A percentile compares a stretch with the other conserved stretches of the same genome.
Conservation (phyloP, 1,140 invertebrate species). For the Sogatella furcifera region DNA sequence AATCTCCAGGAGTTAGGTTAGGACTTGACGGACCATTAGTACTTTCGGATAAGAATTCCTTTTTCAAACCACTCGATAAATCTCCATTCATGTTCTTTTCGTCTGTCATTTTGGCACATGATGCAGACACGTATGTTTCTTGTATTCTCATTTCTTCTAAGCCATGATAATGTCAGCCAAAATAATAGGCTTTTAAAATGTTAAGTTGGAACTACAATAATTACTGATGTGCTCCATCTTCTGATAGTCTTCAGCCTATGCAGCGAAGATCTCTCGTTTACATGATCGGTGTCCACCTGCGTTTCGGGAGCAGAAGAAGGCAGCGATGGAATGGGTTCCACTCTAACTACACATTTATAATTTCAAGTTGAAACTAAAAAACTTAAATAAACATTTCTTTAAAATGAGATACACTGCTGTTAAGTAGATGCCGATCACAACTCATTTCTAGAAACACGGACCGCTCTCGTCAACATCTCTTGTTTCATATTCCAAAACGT, state of each 20-base stretch:
- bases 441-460: no score
- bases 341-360: neutral
- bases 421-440: no score
- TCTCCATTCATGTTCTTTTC: constrained; percentile 29
- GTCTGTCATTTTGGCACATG: constrained; percentile 30
- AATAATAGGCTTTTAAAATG: neutral
- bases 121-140: constrained; percentile 22
- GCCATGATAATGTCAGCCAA: neutral
- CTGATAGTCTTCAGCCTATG: constrained; percentile 1
- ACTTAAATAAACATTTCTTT: no score
- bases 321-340: neutral
- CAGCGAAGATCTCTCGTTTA: neutral
- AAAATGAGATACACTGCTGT: no score
- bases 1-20: constrained; percentile 15
- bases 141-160: constrained; percentile 24
- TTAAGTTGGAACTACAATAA: neutral
- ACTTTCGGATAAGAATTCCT: constrained; percentile 7
- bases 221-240: constrained; percentile 5
- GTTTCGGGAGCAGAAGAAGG: neutral
- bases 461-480: no score
- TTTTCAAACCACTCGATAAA: constrained; percentile 24
- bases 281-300: neutral
- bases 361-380: no score
- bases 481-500: no score
- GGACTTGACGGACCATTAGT: constrained; percentile 13